Conservation (phyloP, 2,113 vertebrate genomes). For the Pleuronectes platessa region DNA sequence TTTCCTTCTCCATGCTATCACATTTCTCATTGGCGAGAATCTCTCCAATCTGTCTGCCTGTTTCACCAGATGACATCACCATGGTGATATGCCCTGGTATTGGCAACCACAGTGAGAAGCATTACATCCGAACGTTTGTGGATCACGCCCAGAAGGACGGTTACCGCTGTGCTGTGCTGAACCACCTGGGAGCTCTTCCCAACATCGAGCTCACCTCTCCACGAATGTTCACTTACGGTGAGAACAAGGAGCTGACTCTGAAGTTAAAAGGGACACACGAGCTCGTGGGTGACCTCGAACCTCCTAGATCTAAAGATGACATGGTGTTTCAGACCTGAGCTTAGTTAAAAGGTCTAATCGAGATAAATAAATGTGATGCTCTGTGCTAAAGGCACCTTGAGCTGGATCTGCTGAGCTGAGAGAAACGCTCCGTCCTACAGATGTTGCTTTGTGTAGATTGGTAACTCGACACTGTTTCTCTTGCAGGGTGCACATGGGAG, state of each 20-base stretch:
- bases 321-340: conserved; percentile 6
- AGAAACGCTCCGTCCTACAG: background rate
- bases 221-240: conserved; percentile 98
- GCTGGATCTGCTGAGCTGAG: conserved; percentile 25
- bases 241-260: conserved; percentile 40
- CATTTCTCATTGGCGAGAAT: conserved; percentile 21
- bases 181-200: conserved; percentile 95
- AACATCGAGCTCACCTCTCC: conserved; percentile 97
- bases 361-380: conserved; percentile 11
- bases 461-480: conserved; percentile 14
- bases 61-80: conserved; percentile 90
- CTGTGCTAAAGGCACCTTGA: conserved; percentile 39
- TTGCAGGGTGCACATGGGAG: conserved; percentile 96
- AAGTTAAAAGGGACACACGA: conserved; percentile 2
- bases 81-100: conserved; percentile 99
- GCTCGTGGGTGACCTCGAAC: background rate
- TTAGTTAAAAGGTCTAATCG: conserved; percentile 1
- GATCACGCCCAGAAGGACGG: conserved; percentile 95
- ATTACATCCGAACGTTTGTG: conserved; percentile 98
- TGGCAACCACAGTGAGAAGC: conserved; percentile 99
- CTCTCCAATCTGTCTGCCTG: conserved; percentile 12
- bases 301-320: background rate
- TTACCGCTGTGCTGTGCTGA: conserved; percentile 95
- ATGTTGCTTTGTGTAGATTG: conserved; percentile 26
- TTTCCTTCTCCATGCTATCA: background rate